Evolutionary conservation across 2,797 vertebrate species (phyloP).

Genomic region (Phalanger gymnotis): DNA sequence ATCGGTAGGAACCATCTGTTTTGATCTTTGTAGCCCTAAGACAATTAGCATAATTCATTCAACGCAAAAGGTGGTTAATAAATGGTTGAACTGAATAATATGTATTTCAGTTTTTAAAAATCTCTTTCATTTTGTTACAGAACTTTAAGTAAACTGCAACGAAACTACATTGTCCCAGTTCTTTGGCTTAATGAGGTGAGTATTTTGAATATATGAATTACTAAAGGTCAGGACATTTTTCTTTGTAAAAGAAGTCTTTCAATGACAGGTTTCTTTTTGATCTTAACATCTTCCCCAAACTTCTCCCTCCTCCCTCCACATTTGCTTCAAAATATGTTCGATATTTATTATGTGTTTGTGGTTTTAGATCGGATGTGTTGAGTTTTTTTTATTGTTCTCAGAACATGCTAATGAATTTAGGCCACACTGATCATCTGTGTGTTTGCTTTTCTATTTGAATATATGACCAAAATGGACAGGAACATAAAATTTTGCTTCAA

Average conservation of each 20-base stretch:
- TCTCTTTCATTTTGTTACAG: slow-evolving; percentile 83
- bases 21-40: not conserved
- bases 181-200: slow-evolving; percentile 97
- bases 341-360: not conserved
- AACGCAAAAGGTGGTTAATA: not conserved
- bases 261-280: not conserved
- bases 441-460: slow-evolving; percentile 13
- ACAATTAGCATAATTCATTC: not conserved
- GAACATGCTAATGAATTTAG: not conserved
- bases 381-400: not conserved
- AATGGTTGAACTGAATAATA: not conserved
- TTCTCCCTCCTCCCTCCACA: not conserved
- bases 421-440: not conserved
- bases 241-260: not conserved
- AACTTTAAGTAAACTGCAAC: slow-evolving; percentile 86
- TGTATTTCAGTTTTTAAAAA: not conserved
- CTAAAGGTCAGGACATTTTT: slow-evolving; percentile 7
- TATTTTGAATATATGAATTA: slow-evolving; percentile 60
- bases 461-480: not conserved
- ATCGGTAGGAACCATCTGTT: too few relatives aligned
- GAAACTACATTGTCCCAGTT: slow-evolving; percentile 90
- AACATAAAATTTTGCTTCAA: not conserved
- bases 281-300: not conserved
- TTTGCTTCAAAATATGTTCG: slow-evolving; percentile 11
- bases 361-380: not conserved